phyloP scores from a whole-genome alignment of 1,140 invertebrate genomes.

The Leptoteleia sp. region DNA sequence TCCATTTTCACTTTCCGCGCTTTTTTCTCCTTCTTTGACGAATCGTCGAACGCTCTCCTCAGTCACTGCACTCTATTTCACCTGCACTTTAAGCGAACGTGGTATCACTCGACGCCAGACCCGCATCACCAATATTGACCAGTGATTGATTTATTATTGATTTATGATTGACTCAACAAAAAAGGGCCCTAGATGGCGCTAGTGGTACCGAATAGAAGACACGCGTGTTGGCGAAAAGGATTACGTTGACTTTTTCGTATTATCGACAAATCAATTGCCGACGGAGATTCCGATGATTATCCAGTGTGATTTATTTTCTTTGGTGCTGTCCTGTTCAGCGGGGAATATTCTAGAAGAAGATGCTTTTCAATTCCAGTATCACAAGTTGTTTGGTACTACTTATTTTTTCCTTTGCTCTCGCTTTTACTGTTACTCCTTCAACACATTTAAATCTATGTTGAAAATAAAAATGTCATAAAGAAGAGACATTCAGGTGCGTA shows the following conservation, averaged over 20 bases:
- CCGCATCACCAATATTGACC: constrained; percentile 23
- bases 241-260: constrained; percentile 22
- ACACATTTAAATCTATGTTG: too few relatives aligned
- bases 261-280: constrained; percentile 36
- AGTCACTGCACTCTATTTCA: constrained; percentile 17
- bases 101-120: constrained; percentile 11
- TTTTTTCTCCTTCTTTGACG: too few relatives aligned
- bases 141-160: constrained; percentile 26
- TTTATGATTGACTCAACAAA: too few relatives aligned
- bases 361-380: too few relatives aligned
- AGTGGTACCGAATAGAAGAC: neutral
- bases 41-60: neutral
- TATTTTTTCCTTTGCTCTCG: too few relatives aligned
- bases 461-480: too few relatives aligned
- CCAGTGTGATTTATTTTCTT: constrained; percentile 24
- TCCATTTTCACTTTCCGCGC: too few relatives aligned
- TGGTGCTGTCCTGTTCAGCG: constrained; percentile 1
- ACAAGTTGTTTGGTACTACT: neutral
- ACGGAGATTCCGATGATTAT: constrained; percentile 34
- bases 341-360: neutral
- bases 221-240: constrained; percentile 9
- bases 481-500: too few relatives aligned
- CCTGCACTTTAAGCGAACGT: constrained; percentile 23
- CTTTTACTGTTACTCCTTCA: too few relatives aligned
- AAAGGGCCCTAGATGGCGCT: constrained; percentile 8